Base-by-base conservation (phyloP, 2,113 vertebrate genomes). In the Ophthalmotilapia sp. region DNA sequence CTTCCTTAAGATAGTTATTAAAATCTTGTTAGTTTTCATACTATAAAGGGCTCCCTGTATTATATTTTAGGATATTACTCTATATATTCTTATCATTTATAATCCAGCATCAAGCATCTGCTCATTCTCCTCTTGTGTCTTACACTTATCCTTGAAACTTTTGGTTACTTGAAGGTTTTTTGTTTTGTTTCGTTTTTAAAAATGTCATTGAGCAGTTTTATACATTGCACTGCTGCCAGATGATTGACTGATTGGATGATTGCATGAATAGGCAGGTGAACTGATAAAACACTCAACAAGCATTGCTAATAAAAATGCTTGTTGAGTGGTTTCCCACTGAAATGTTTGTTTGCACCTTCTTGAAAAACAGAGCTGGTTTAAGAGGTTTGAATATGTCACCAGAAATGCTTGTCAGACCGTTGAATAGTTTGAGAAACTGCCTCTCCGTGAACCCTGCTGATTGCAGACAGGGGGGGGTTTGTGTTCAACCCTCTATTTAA, bases 171-270 rank as follows among this genome's bases (percentile, higher is more conserved):
- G 42, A 75, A 8, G 45, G 33, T 19, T 26, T 29, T 77, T 11
- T 9, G n/a, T 31, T 49, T 31, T 12, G 26, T 19, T 49, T 6
- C 0, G 0, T 31, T 75, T 73, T 47, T 47, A 12, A 42, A 4
- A 31, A 49, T 51, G 15, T 17, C 10, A 77, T 2, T 29, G 17
- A 77, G 6, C 26, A 77, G 10, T 77, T 77, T 49, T 75, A 31
- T 49, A 9, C 42, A 31, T 19, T 77, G 23, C 45, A 31, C 70
- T 49, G 23, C 42, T 49, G 42, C 42, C 42, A 31, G 23, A 49
- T 19, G 10, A 19, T 49, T 77, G 73, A 51, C 10, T 31, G 73
- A 1, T 31, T 49, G 73, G 15, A 77, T 77, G n/a, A 49, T 31
- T 77, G 26, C 26, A 77, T 51, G 42, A 31, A 77, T 1, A 31